These are phyloP conservation scores for Mizuhopecten yessoensis DNA, from an alignment of 1,140 invertebrate genomes.

Conservation along the genomic window DNA sequence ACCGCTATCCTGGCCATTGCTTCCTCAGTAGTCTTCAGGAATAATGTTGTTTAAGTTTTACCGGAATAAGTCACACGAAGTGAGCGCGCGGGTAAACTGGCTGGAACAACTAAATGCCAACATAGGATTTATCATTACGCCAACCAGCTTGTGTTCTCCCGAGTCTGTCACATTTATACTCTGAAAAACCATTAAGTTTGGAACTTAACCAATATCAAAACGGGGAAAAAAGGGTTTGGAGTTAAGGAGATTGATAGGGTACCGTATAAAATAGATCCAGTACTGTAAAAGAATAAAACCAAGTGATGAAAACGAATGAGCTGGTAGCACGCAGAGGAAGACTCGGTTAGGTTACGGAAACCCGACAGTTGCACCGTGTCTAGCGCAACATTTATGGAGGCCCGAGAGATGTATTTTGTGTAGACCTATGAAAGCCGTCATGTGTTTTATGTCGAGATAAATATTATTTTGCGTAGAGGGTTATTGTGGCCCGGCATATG, in stretches of 20 bases:
- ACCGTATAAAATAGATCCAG: neutral
- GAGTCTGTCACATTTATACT: constrained; percentile 4
- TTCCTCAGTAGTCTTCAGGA: neutral
- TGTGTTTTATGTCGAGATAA: no score
- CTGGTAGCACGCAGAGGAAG: neutral
- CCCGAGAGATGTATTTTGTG: neutral
- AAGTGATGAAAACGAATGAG: neutral
- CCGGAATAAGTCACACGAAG: constrained; percentile 1
- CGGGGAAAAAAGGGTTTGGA: constrained; percentile 1
- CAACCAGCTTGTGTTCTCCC: neutral
- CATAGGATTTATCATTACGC: neutral
- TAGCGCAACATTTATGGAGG: neutral
- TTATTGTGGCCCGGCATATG: no score
- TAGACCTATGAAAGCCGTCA: no score
- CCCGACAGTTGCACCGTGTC: neutral
- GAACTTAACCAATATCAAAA: constrained; percentile 39
- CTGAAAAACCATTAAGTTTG: constrained; percentile 26
- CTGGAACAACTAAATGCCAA: neutral
- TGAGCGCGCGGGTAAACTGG: neutral
- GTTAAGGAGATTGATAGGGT: constrained; percentile 33
- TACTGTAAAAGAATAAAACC: constrained; percentile 27
- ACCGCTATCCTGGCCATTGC: neutral
- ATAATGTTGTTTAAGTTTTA: constrained; percentile 24
- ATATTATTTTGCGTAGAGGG: no score
- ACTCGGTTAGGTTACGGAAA: neutral